Evolutionary conservation across 2,113 vertebrate species (phyloP).

Genomic region (Gallinago jamesoni): DNA sequence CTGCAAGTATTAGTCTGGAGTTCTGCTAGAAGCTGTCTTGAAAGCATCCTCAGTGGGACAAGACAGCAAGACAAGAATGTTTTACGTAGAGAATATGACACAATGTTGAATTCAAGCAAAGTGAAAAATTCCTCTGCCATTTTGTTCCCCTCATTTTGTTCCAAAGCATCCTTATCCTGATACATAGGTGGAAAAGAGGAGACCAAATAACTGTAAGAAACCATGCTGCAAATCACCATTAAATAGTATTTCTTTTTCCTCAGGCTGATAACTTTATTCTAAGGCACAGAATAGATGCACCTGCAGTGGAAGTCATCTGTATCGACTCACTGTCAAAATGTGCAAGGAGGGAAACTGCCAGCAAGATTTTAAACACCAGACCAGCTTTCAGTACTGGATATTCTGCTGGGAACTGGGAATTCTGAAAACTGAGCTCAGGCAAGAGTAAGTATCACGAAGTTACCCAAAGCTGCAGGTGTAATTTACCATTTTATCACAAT

Average conservation of each 20-base stretch:
- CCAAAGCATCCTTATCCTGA: background rate
- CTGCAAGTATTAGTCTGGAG: background rate
- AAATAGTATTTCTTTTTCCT: background rate
- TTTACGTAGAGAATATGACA: background rate
- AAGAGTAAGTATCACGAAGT: background rate
- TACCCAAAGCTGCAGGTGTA: background rate
- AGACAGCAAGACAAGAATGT: background rate
- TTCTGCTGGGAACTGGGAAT: background rate
- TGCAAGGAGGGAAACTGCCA: background rate
- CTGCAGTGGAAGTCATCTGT: background rate
- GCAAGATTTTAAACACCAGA: background rate
- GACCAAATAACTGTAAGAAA: background rate
- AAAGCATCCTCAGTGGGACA: background rate
- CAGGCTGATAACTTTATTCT: background rate
- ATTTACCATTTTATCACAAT: background rate
- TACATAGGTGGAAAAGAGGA: background rate
- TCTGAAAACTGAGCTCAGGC: background rate
- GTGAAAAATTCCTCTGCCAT: background rate
- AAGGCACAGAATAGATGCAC: rapidly evolving
- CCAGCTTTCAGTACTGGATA: background rate
- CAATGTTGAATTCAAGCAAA: background rate
- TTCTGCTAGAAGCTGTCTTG: background rate
- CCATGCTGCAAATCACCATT: background rate
- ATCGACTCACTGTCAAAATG: background rate
- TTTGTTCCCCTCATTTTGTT: background rate